Evolutionary conservation across 2,888 invertebrate species (phyloP), one percentile per base, ranked within the genome.

Genomic region (Pilophorus perplexus): DNA sequence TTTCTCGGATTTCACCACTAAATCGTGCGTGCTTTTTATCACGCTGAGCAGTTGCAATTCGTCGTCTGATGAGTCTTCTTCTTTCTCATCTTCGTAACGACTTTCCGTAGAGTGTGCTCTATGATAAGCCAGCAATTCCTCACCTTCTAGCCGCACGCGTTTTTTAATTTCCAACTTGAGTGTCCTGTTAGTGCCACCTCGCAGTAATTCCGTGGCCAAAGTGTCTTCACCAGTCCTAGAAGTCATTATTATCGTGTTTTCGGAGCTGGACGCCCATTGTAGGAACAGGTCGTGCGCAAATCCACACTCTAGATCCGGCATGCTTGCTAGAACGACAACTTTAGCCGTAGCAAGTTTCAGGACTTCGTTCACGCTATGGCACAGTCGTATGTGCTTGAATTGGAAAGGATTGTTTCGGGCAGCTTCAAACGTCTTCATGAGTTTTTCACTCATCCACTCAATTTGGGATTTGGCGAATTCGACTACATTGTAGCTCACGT

Each of bases 391-490:
- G 78, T 97, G 92, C 70, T 91, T 90, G 70, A 98, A 90, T 64
- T 93, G 93, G 77, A 97, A 98, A 0, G 98, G 98, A 80, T 96
- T 97, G 74, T 90, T 91, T 65, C 94, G 83, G 0, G 90, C 90
- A 0, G 90, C 91, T 77, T 93, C 93, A 75, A 93, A 93, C 60
- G 88, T 88, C 68, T 93, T 86, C 82, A 97, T 94, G 42, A 99
- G 80, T 75, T 97, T 98, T 75, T 99, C 98, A 75, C 95, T 95
- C 99, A 99, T 99, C 99, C 98, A 99, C 79, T 99, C 99, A 72
- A 99, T 95, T 81, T 89, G 95, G 0, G 95, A 95, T 77, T 98
- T 99, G 1, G 99, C 98, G 79, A 98, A 98, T 78, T 98, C 98
- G 1, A 98, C 92, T 0, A 98, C 98, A 76, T 98, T 98, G 75